A percentile compares a stretch with the other conserved stretches of the same genome.
phyloP scores from a whole-genome alignment of 2,888 invertebrate species.

The Watsonalla cultraria region DNA sequence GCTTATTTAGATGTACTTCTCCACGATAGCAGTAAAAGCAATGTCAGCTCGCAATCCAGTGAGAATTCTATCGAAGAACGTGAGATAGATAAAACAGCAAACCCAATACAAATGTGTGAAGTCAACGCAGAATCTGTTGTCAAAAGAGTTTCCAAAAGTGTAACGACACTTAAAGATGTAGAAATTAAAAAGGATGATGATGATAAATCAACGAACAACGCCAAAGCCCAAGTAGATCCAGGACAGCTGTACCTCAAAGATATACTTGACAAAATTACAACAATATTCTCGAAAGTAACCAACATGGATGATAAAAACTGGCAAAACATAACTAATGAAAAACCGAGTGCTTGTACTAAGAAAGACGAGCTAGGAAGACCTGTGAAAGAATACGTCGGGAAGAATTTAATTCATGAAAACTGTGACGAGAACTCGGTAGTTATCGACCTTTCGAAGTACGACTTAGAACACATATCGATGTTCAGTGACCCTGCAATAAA shows the following conservation, averaged over 20 bases:
- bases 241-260: slow-evolving; percentile 49
- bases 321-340: slow-evolving; percentile 11
- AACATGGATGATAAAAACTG: slow-evolving; percentile 18
- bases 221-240: slow-evolving; percentile 27
- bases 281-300: slow-evolving; percentile 39
- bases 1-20: slow-evolving; percentile 53
- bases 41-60: slow-evolving; percentile 33
- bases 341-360: slow-evolving; percentile 12
- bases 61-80: slow-evolving; percentile 19
- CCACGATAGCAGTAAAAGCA: slow-evolving; percentile 27
- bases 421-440: slow-evolving; percentile 41
- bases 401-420: slow-evolving; percentile 29
- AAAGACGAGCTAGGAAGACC: slow-evolving; percentile 31
- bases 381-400: slow-evolving; percentile 22
- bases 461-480: slow-evolving; percentile 51
- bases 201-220: slow-evolving; percentile 3
- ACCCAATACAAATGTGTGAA: slow-evolving; percentile 26
- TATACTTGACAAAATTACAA: slow-evolving; percentile 52
- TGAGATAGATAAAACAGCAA: slow-evolving; percentile 10
- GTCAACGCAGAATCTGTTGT: slow-evolving; percentile 46
- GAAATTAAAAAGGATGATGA: slow-evolving; percentile 9
- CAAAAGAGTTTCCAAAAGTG: slow-evolving; percentile 44
- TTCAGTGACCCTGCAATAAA: slow-evolving; percentile 30
- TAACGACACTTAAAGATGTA: slow-evolving; percentile 28
- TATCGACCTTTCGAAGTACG: slow-evolving; percentile 50